Conservation (phyloP, 2,888 invertebrate species). For the Protodeltote pygarga region DNA sequence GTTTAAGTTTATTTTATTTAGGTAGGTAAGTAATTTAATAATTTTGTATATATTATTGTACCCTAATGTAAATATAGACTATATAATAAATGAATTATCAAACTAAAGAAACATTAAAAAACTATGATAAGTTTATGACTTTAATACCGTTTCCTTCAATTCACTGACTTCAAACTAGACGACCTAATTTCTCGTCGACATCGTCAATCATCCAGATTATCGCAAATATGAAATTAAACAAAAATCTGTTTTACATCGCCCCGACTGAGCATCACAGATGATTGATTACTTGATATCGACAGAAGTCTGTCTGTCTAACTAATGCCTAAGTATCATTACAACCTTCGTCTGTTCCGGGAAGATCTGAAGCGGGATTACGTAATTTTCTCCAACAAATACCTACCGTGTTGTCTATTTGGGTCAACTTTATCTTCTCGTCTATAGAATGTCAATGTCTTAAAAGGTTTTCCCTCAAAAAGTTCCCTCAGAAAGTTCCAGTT, state of each 20-base stretch:
- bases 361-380: constrained; percentile 34
- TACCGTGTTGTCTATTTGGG: constrained; percentile 41
- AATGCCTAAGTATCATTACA: constrained; percentile 21
- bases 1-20: too few species aligned
- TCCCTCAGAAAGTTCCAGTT: constrained; percentile 10
- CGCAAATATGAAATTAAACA: constrained; percentile 1
- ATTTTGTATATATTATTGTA: too few species aligned
- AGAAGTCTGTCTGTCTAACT: constrained; percentile 1
- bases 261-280: constrained; percentile 3
- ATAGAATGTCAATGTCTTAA: constrained; percentile 47
- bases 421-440: constrained; percentile 34
- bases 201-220: background rate
- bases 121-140: too few species aligned
- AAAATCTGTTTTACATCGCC: constrained; percentile 1
- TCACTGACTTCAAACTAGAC: too few species aligned
- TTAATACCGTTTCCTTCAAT: too few species aligned
- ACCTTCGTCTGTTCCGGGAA: constrained; percentile 14
- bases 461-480: constrained; percentile 37
- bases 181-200: too few species aligned
- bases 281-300: constrained; percentile 30
- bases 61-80: too few species aligned
- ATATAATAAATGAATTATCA: too few species aligned
- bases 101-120: background rate
- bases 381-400: constrained; percentile 42
- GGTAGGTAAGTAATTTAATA: too few species aligned